Evolutionary conservation across 2,888 invertebrate species (phyloP).

Genomic region (Rhynchonema sp.): DNA sequence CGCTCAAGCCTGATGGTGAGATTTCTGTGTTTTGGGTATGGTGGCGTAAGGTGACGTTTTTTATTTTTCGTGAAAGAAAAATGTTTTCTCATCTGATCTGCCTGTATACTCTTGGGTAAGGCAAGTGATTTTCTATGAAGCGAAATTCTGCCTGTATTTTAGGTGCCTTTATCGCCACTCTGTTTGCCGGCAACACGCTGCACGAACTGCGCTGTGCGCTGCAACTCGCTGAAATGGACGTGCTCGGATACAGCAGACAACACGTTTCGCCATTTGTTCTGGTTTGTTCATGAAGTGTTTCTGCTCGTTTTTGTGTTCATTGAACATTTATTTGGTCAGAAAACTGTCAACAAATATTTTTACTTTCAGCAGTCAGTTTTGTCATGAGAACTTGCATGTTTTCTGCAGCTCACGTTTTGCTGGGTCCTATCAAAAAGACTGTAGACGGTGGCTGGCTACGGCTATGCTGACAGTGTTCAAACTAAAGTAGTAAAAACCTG

Average conservation of each 20-base stretch:
- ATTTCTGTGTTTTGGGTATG: slow-evolving; percentile 83
- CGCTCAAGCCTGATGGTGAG: slow-evolving; percentile 50
- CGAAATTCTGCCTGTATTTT: too few relatives aligned
- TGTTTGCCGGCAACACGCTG: slow-evolving; percentile 86
- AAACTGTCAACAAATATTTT: too few relatives aligned
- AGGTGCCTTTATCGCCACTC: slow-evolving; percentile 73
- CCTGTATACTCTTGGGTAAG: not conserved
- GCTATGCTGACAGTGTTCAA: too few relatives aligned
- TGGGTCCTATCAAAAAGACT: too few relatives aligned
- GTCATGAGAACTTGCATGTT: too few relatives aligned
- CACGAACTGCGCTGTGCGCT: slow-evolving; percentile 70
- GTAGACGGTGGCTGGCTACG: too few relatives aligned
- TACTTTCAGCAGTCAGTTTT: too few relatives aligned
- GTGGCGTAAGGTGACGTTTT: not conserved
- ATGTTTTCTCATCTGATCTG: not conserved
- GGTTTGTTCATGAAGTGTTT: too few relatives aligned
- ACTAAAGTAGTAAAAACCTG: too few relatives aligned
- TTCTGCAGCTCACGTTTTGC: too few relatives aligned
- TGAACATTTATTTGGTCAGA: too few relatives aligned
- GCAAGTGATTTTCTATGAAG: not conserved
- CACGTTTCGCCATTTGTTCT: slow-evolving; percentile 26
- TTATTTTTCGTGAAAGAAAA: not conserved
- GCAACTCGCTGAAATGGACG: slow-evolving; percentile 72
- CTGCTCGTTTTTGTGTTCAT: too few relatives aligned
- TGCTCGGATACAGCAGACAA: slow-evolving; percentile 43